Percentiles rank a stretch among this genome's conserved stretches.
These are phyloP conservation scores for Caloenas nicobarica DNA, from an alignment of 2,113 vertebrate genomes.

Conservation along the genomic window DNA sequence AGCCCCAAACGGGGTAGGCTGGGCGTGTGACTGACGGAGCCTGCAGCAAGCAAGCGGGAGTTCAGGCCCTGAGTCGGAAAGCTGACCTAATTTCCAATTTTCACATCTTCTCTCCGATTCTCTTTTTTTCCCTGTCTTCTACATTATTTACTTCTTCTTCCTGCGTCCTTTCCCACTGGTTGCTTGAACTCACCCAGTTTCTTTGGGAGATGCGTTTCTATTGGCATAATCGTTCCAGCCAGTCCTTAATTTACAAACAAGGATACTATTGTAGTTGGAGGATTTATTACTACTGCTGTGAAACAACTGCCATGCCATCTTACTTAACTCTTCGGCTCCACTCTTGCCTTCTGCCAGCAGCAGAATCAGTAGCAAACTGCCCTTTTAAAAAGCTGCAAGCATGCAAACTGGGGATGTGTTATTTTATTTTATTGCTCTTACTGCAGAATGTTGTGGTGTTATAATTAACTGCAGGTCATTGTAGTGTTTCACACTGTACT, in stretches of 20 bases:
- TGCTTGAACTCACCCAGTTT: conserved; percentile 1
- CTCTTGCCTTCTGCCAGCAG: neutral
- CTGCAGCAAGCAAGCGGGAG: neutral
- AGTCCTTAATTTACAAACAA: conserved; percentile 47
- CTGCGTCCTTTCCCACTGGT: neutral
- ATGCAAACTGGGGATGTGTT: neutral
- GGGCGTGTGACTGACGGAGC: neutral
- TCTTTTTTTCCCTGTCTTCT: neutral
- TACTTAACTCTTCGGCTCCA: conserved; percentile 31
- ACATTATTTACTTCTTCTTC: neutral
- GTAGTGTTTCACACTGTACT: neutral
- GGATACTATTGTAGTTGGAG: conserved; percentile 17
- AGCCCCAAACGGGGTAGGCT: neutral
- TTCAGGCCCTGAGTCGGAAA: neutral
- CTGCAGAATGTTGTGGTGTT: neutral
- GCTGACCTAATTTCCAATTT: conserved; percentile 27
- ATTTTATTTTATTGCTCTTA: neutral
- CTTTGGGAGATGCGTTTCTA: conserved; percentile 37
- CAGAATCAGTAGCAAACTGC: neutral
- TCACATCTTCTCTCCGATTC: neutral
- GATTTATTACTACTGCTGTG: conserved; percentile 42
- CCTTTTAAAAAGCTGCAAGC: neutral
- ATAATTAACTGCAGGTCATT: neutral
- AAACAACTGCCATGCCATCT: neutral
- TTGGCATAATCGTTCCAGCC: neutral